Base-by-base conservation (phyloP, 2,113 vertebrate species). In the Prochilodus magdalenae region DNA sequence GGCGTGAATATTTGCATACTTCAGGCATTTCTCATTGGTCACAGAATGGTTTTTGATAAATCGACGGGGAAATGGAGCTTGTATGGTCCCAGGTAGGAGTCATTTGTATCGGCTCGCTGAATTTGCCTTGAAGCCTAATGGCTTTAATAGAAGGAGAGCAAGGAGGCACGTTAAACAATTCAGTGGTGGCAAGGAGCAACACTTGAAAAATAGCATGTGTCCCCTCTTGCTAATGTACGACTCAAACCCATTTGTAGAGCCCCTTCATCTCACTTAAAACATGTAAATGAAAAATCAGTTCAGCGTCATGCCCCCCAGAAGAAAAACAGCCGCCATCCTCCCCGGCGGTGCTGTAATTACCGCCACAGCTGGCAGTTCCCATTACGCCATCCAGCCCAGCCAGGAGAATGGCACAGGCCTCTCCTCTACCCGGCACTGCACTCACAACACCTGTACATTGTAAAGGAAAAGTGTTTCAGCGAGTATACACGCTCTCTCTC, bases 361-460 rank as follows among this genome's bases (percentile, higher is more conserved):
- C 87, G 80, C 88, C 83, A 88, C 92, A 94, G 91, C 92, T 94
- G 93, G 92, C 90, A 92, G 90, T 92, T 93, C 92, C 93, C 92
- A 92, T 94, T 92, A 93, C 92, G 75, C 85, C 91, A 93, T 90
- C 88, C 84, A 33, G 26, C 55, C 59, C 63, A 71, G 73, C 62
- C 53, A 73, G 69, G 74, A 83, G 83, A 85, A 78, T 84, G 79
- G 81, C 79, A 84, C 60, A 79, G 51, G 74, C 51, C 49, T 76
- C 79, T n/a, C 36, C 16, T 40, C 71, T 69, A 71, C 79, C 67
- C 75, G 44, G 36, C 73, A 47, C 60, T 74, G 49, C 47, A 24
- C 53, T 74, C 67, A 73, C 75, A 79, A 87, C 92, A 94, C 93
- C 93, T 94, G 92, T 91, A 89, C 87, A 93, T 90, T 92, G 89